phyloP scores from a whole-genome alignment of 2,113 vertebrate species.

The Platysteira castanea region DNA sequence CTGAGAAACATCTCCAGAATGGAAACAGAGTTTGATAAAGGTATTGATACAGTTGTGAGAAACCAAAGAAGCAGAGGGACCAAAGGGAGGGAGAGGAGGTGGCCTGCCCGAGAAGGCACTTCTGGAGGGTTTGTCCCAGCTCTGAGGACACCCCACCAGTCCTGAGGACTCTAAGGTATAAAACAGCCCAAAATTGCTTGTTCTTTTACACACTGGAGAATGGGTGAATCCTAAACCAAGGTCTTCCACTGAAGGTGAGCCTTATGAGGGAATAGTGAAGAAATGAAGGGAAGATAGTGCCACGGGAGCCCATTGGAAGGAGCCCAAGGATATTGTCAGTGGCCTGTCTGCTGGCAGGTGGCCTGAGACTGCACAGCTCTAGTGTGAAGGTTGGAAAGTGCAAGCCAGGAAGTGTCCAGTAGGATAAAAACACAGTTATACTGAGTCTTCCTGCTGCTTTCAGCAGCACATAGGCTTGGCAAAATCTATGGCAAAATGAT shows the following conservation, averaged over 20 bases:
- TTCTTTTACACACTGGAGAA: background rate
- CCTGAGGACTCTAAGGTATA: too few species aligned
- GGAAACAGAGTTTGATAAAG: background rate
- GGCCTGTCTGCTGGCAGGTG: background rate
- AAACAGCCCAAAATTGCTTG: background rate
- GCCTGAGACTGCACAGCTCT: background rate
- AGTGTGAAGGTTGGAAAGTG: accelerated
- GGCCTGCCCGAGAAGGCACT: background rate
- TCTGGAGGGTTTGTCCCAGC: background rate
- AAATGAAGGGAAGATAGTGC: background rate
- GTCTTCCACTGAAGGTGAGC: background rate
- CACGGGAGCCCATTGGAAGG: background rate
- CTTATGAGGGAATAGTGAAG: background rate
- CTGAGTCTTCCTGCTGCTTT: background rate
- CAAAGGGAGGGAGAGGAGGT: background rate
- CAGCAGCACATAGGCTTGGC: background rate
- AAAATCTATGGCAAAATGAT: background rate
- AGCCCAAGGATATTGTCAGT: background rate
- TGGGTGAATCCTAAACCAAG: background rate
- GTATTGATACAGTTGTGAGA: background rate
- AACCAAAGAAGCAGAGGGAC: background rate
- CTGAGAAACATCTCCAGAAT: background rate
- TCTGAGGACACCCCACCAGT: background rate
- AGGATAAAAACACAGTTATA: background rate
- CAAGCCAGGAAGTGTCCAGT: background rate